These are phyloP conservation scores for Triplophysa dalaica DNA, from an alignment of 2,113 vertebrate species.

Conservation along the genomic window DNA sequence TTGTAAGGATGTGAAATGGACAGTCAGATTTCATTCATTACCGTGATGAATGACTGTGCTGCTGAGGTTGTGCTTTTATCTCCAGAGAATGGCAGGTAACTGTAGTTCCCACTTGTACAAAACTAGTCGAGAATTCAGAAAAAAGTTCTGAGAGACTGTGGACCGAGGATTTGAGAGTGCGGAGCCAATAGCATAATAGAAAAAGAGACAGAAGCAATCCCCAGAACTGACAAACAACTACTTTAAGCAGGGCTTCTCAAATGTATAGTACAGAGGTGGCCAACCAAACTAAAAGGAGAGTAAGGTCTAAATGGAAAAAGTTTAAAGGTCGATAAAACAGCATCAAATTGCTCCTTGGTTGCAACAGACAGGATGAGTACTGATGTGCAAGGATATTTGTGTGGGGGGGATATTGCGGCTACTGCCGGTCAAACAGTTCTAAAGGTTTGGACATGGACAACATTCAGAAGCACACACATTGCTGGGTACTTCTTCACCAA, in stretches of 20 bases:
- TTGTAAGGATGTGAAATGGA: slow-evolving; percentile 1
- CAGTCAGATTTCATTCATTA: neutral
- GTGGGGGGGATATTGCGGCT: neutral
- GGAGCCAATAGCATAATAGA: slow-evolving; percentile 5
- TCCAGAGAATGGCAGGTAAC: neutral
- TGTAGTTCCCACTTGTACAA: slow-evolving; percentile 1
- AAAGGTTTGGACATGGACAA: slow-evolving; percentile 13
- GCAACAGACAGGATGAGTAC: neutral
- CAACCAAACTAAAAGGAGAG: slow-evolving; percentile 21
- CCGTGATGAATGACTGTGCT: neutral
- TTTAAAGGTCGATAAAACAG: slow-evolving; percentile 25
- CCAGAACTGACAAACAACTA: slow-evolving; percentile 24
- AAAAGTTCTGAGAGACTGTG: neutral
- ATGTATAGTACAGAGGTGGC: neutral
- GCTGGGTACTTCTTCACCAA: slow-evolving; percentile 14
- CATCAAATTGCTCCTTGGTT: slow-evolving; percentile 28
- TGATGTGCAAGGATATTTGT: neutral
- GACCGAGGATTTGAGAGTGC: neutral
- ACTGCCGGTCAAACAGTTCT: neutral
- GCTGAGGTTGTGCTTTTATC: neutral
- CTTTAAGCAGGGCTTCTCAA: neutral
- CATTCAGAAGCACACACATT: slow-evolving; percentile 18
- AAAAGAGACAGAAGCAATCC: slow-evolving; percentile 27
- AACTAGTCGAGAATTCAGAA: neutral
- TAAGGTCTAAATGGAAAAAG: slow-evolving; percentile 26